A percentile compares a stretch with the other conserved stretches of the same genome.
phyloP scores from a whole-genome alignment of 2,888 invertebrate genomes.

The Spilosoma lubricipeda region DNA sequence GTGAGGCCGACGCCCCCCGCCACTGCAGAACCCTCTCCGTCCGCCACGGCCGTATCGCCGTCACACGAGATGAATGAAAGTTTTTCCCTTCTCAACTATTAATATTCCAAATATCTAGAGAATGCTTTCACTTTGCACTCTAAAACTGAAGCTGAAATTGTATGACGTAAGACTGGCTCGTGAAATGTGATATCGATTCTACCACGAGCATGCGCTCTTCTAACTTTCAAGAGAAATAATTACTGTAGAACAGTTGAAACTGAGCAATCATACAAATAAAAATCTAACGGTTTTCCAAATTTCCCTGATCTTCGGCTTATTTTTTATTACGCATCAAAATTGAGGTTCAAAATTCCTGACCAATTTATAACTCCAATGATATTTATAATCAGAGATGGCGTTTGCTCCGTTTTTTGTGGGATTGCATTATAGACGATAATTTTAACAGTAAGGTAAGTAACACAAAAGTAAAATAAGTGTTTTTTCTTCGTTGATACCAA shows the following conservation, averaged over 20 bases:
- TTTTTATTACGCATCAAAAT: background rate
- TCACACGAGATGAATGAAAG: constrained; percentile 61
- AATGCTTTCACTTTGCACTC: constrained; percentile 38
- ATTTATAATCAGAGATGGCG: constrained; percentile 31
- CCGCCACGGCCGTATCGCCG: constrained; percentile 77
- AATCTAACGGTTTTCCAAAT: background rate
- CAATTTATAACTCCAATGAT: too few relatives aligned
- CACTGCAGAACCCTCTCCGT: constrained; percentile 73
- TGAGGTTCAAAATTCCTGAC: background rate
- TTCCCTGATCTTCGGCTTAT: background rate
- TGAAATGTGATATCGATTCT: constrained; percentile 51
- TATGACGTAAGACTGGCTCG: constrained; percentile 48
- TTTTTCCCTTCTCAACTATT: constrained; percentile 42
- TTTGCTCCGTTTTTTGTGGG: constrained; percentile 19
- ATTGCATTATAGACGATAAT: background rate
- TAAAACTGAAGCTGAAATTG: constrained; percentile 41
- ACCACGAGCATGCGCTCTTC: constrained; percentile 47
- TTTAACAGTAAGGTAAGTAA: background rate
- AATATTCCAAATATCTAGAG: constrained; percentile 33
- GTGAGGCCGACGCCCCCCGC: constrained; percentile 84
- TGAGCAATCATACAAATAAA: background rate
- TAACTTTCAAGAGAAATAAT: background rate
- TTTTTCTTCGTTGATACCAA: too few relatives aligned
- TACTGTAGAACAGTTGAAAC: background rate
- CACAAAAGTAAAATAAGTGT: background rate